These are phyloP conservation scores for Spea hammondii DNA, from an alignment of 2,797 vertebrate genomes.

Conservation along the genomic window DNA sequence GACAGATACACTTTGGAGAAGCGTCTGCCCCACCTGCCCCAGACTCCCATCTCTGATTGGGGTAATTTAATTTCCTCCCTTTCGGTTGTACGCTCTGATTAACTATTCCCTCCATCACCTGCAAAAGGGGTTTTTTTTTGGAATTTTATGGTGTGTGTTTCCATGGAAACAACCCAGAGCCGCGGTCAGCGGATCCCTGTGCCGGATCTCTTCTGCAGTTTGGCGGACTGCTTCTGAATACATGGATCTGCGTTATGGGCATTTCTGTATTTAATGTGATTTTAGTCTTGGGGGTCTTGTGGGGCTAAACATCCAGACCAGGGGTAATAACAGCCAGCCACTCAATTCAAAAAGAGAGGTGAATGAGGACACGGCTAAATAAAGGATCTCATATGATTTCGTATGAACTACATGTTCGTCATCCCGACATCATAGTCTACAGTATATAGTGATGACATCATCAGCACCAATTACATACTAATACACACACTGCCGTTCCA, in stretches of 20 bases:
- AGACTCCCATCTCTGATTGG: neutral
- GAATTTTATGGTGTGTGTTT: slow-evolving; percentile 12
- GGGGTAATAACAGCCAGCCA: too few relatives aligned
- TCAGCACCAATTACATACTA: too few relatives aligned
- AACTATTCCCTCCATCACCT: slow-evolving; percentile 6
- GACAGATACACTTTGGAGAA: neutral
- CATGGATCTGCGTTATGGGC: neutral
- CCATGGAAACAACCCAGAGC: slow-evolving; percentile 44
- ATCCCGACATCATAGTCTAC: too few relatives aligned
- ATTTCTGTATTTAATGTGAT: slow-evolving; percentile 9
- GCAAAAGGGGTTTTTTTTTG: neutral
- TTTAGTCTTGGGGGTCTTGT: neutral
- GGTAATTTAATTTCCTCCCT: slow-evolving; percentile 34
- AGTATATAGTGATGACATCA: too few relatives aligned
- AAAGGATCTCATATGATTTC: too few relatives aligned
- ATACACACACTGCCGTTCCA: too few relatives aligned
- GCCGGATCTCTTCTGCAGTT: slow-evolving; percentile 1
- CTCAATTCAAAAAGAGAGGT: too few relatives aligned
- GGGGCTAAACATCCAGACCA: neutral
- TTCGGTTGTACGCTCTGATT: slow-evolving; percentile 20
- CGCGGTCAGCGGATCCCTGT: slow-evolving; percentile 31
- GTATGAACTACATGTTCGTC: too few relatives aligned
- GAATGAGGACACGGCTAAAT: too few relatives aligned
- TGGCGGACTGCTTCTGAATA: slow-evolving; percentile 4
- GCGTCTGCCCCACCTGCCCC: slow-evolving; percentile 1